Evolutionary conservation across 2,888 invertebrate species (phyloP).

Genomic region (Ectropis crepuscularia): DNA sequence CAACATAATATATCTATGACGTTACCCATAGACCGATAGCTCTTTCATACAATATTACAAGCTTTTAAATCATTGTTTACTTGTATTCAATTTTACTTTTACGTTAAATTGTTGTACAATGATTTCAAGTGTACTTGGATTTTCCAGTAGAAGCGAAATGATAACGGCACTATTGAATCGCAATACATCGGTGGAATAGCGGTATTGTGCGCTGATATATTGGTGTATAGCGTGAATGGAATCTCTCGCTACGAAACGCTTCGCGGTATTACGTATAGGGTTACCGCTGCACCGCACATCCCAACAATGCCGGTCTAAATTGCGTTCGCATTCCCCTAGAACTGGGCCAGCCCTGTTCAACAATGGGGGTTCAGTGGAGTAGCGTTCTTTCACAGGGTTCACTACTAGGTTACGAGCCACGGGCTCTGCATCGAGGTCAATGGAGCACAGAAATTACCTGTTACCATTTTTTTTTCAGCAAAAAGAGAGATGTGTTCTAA

Average conservation of each 20-base stretch:
- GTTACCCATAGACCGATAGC: conserved; percentile 15
- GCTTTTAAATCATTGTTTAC: conserved; percentile 26
- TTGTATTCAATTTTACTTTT: too few relatives aligned
- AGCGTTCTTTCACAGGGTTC: conserved; percentile 68
- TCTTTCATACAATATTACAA: conserved; percentile 19
- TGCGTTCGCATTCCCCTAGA: conserved; percentile 77
- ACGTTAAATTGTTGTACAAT: too few relatives aligned
- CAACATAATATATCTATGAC: conserved; percentile 15
- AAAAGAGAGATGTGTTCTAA: conserved; percentile 28
- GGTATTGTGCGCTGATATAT: conserved; percentile 22
- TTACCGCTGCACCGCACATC: conserved; percentile 58
- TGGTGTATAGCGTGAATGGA: conserved; percentile 17
- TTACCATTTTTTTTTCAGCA: conserved; percentile 33
- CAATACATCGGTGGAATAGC: conserved; percentile 6
- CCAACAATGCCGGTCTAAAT: conserved; percentile 75
- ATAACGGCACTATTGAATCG: conserved; percentile 20
- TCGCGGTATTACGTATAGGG: conserved; percentile 30
- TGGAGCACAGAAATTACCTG: conserved; percentile 69
- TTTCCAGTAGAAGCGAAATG: conserved; percentile 10
- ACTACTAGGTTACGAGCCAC: conserved; percentile 68
- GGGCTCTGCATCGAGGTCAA: conserved; percentile 72
- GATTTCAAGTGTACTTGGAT: conserved; percentile 6
- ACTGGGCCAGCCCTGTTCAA: conserved; percentile 69
- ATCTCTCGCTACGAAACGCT: conserved; percentile 23
- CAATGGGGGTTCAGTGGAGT: conserved; percentile 71